A percentile compares a stretch with the other conserved stretches of the same genome.
Evolutionary conservation across 2,797 vertebrate genomes (phyloP).

Genomic region (Tragelaphus oryx): DNA sequence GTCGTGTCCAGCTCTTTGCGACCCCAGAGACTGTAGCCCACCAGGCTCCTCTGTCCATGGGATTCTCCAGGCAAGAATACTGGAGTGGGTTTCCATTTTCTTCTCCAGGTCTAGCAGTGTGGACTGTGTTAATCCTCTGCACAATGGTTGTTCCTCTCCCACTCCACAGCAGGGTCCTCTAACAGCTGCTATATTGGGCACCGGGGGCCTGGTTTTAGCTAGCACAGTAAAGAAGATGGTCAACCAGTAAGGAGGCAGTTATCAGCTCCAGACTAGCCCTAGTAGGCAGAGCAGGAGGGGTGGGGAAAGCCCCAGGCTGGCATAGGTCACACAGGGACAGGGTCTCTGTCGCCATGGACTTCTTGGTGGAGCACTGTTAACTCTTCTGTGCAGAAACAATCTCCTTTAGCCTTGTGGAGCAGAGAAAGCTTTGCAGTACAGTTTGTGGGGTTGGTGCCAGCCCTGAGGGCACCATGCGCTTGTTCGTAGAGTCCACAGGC

Average conservation of each 20-base stretch:
- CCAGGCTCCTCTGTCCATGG: background rate
- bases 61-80: background rate
- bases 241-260: background rate
- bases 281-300: background rate
- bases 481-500: background rate
- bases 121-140: no score
- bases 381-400: background rate
- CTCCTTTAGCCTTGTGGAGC: background rate
- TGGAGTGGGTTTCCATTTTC: background rate
- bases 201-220: background rate
- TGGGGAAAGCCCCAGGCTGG: background rate
- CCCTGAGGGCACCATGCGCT: background rate
- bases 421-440: background rate
- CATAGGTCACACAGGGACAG: background rate
- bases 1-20: fast-evolving
- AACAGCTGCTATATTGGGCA: background rate
- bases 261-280: no score
- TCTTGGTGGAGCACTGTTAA: fast-evolving
- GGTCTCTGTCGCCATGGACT: background rate
- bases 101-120: background rate
- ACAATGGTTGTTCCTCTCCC: background rate
- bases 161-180: no score
- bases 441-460: background rate
- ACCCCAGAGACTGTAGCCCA: fast-evolving
- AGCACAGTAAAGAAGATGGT: background rate